Conservation (phyloP, 2,113 vertebrate species). For the Muntiacus muntjak region DNA sequence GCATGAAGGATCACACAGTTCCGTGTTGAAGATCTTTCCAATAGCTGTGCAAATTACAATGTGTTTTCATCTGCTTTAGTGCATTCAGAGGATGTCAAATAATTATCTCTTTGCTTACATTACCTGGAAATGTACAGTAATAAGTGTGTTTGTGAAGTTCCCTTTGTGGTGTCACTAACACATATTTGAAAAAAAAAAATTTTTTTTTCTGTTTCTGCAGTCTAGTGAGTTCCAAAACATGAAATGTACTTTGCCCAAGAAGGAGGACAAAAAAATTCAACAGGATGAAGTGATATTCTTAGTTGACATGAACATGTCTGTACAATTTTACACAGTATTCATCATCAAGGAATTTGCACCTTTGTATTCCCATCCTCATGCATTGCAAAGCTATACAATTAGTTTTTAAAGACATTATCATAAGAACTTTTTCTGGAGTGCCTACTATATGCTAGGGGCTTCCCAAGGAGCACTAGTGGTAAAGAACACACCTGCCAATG, state of each 20-base stretch:
- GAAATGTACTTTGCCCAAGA: background rate
- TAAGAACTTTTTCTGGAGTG: background rate
- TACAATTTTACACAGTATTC: background rate
- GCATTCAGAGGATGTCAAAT: constrained; percentile 21
- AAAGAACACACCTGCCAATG: background rate
- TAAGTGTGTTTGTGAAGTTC: constrained; percentile 18
- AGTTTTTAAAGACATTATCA: background rate
- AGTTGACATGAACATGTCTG: background rate
- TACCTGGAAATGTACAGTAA: constrained; percentile 48
- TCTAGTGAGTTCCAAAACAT: background rate
- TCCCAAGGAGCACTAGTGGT: background rate
- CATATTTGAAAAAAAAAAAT: background rate
- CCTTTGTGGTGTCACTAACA: background rate
- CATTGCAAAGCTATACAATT: background rate
- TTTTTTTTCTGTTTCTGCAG: background rate
- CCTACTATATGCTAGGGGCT: background rate
- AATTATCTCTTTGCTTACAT: constrained; percentile 31
- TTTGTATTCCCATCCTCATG: background rate
- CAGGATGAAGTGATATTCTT: background rate
- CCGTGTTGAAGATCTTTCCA: constrained; percentile 3
- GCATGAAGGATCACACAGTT: background rate
- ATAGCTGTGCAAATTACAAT: constrained; percentile 35
- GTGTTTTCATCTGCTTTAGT: constrained; percentile 37
- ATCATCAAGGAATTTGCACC: background rate
- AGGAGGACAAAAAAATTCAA: background rate